Evolutionary conservation across 2,113 vertebrate species (phyloP), one percentile per base, ranked within the genome.

Genomic region (Phyllopteryx taeniolatus): DNA sequence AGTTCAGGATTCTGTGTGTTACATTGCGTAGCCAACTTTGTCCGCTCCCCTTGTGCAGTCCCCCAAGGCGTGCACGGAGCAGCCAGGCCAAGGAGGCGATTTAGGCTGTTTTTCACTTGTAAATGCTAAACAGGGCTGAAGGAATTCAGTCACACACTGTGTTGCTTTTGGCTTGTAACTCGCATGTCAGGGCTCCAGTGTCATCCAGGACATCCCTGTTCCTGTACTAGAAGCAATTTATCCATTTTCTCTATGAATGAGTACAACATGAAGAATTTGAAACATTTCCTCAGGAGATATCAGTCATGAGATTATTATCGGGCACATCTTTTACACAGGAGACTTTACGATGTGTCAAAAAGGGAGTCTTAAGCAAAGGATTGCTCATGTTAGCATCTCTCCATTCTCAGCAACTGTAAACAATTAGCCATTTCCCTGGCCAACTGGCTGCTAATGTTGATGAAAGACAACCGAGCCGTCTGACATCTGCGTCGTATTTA

Each of bases 81-180:
- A 44, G 20, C 62, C 14, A 73, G 72, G 71, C 39, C 54, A 11
- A 46, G 71, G 75, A 60, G 73, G 73, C 67, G 75, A 60, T 85
- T 88, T 66, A 70, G 63, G 74, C 81, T 76, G 67, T 70, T 73
- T 53, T 68, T 43, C 27, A 67, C 74, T 80, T 76, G 81, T 87
- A 85, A 89, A 87, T 72, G 68, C 74, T 77, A 79, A 81, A 80
- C 77, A 81, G 82, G 53, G 80, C 84, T 39, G 60, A 78, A 81
- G 75, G 75, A 71, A 71, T 78, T 78, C 31, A 43, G 74, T 69
- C 75, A 44, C 67, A 67, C 51, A 70, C 51, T 73, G 39, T 79
- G 74, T 56, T 68, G 67, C 77, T 72, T 77, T 72, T 79, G 54
- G 31, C 56, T 60, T 76, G 19, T 67, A 73, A 72, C 79, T 57